Conservation (phyloP, 2,888 invertebrate genomes). For the Drosophila trichaetosa region DNA sequence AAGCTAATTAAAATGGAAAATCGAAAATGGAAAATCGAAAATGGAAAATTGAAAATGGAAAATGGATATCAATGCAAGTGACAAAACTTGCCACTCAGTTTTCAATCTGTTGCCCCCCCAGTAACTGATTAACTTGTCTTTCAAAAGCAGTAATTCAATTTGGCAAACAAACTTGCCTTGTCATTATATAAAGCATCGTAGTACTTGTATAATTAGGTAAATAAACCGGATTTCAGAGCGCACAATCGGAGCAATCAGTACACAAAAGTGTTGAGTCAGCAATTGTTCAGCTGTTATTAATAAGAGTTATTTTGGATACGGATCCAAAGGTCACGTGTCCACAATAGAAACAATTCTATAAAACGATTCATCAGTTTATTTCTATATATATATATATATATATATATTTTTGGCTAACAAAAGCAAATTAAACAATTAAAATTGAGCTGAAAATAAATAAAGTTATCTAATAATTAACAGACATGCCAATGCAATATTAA, state of each 20-base stretch:
- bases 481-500: constrained; percentile 61
- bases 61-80: constrained; percentile 45
- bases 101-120: constrained; percentile 19
- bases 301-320: constrained; percentile 26
- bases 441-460: constrained; percentile 49
- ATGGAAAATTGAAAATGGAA: neutral
- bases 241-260: constrained; percentile 46
- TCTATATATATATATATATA: no score
- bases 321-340: constrained; percentile 37
- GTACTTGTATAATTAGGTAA: neutral
- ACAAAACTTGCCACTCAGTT: constrained; percentile 48
- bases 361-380: constrained; percentile 30
- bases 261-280: constrained; percentile 9
- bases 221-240: constrained; percentile 21
- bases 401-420: neutral
- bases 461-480: constrained; percentile 48
- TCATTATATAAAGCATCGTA: neutral
- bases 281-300: constrained; percentile 43
- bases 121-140: constrained; percentile 11
- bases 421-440: constrained; percentile 21
- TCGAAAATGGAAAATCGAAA: neutral
- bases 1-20: constrained; percentile 35
- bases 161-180: neutral
- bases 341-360: constrained; percentile 6
- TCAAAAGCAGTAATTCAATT: constrained; percentile 18